Evolutionary conservation across 2,888 invertebrate species (phyloP).

Genomic region (Temnothorax rugatulus): DNA sequence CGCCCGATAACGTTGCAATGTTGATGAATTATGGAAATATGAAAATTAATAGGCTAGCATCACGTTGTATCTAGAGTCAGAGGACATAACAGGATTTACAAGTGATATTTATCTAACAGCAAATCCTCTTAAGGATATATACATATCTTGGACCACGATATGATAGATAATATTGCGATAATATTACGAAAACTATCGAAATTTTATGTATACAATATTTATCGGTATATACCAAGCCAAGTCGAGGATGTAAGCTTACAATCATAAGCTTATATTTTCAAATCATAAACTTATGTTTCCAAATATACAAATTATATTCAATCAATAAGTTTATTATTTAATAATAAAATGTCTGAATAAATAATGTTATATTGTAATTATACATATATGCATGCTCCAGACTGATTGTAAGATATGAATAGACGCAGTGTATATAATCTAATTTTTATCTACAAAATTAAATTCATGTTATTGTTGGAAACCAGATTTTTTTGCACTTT

Average conservation of each 20-base stretch:
- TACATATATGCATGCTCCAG: not conserved
- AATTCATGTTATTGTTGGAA: too few relatives aligned
- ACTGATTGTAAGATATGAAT: not conserved
- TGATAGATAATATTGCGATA: not conserved
- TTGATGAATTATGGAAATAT: not conserved
- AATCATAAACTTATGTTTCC: not conserved
- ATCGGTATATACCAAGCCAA: conserved; percentile 13
- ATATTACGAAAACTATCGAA: conserved; percentile 3
- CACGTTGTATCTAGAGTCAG: not conserved
- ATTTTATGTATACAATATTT: conserved; percentile 21
- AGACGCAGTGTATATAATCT: not conserved
- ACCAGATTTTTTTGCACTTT: too few relatives aligned
- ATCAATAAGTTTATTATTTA: conserved; percentile 22
- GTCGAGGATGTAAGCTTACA: not conserved
- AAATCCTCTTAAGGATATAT: not conserved
- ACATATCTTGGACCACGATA: conserved; percentile 36
- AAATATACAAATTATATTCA: conserved; percentile 30
- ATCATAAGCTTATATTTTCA: not conserved
- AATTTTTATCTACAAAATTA: too few relatives aligned
- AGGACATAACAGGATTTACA: conserved; percentile 6
- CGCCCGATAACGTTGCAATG: not conserved
- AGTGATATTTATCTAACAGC: conserved; percentile 22
- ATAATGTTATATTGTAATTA: conserved; percentile 9
- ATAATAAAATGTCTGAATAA: conserved; percentile 28
- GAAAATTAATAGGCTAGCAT: conserved; percentile 8